Evolutionary conservation across 2,797 vertebrate genomes (phyloP).

Genomic region (Anniella stebbinsi): DNA sequence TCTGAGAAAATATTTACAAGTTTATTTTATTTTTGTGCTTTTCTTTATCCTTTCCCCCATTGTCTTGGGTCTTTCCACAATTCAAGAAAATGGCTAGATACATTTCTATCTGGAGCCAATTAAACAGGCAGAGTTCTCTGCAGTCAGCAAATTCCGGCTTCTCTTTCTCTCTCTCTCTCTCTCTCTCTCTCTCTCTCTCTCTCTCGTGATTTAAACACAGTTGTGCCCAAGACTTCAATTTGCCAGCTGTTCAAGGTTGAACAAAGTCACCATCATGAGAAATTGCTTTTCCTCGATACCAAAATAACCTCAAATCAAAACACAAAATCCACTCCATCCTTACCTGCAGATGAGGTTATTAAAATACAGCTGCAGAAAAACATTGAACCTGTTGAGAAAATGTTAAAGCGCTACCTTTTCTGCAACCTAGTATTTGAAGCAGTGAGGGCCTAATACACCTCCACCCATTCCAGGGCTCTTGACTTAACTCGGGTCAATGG

Average conservation of each 20-base stretch:
- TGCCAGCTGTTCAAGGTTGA: conserved; percentile 50
- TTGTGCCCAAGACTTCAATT: conserved; percentile 16
- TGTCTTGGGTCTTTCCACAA: conserved; percentile 29
- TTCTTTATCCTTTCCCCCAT: neutral
- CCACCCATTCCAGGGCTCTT: too few relatives aligned
- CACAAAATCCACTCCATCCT: conserved; percentile 11
- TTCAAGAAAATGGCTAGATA: conserved; percentile 40
- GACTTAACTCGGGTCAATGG: neutral
- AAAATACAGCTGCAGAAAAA: conserved; percentile 25
- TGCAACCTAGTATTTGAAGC: neutral
- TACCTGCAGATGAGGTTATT: conserved; percentile 9
- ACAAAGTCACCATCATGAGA: conserved; percentile 51
- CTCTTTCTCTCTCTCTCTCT: conserved; percentile 5
- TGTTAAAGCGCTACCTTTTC: neutral
- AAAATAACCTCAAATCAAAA: conserved; percentile 6
- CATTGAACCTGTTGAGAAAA: neutral
- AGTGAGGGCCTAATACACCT: neutral
- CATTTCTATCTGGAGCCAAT: conserved; percentile 55
- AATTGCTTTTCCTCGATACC: conserved; percentile 23
- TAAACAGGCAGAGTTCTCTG: conserved; percentile 47
- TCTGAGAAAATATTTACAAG: neutral
- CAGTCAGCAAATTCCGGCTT: conserved; percentile 17
- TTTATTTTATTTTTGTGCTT: conserved; percentile 29
- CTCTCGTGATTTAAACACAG: conserved; percentile 46
- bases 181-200: conserved; percentile 14